These are phyloP conservation scores for Poliocrania exsul DNA, from an alignment of 2,797 vertebrate species.

Conservation along the genomic window DNA sequence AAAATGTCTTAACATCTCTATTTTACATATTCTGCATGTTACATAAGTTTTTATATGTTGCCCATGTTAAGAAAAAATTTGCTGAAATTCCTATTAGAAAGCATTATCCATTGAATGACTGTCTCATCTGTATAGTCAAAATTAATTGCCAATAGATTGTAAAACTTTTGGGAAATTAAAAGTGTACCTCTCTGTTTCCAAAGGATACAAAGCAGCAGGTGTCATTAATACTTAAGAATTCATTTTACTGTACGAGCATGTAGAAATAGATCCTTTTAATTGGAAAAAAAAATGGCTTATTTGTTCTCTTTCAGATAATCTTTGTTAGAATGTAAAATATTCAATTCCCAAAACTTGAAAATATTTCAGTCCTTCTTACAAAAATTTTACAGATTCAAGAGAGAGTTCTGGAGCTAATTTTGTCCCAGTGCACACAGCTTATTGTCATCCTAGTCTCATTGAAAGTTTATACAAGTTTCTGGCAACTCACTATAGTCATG, in stretches of 20 bases:
- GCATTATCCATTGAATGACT: neutral
- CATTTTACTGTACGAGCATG: neutral
- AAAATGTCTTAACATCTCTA: neutral
- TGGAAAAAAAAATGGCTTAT: neutral
- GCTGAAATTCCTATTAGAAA: neutral
- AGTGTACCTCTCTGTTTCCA: neutral
- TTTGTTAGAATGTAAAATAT: neutral
- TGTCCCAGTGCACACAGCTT: neutral
- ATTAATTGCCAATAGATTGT: neutral
- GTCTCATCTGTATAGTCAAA: neutral
- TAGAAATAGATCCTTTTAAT: neutral
- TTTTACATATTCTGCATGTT: neutral
- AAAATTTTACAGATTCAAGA: neutral
- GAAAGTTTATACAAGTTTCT: neutral
- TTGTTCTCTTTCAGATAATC: neutral
- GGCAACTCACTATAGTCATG: neutral
- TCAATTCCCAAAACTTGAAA: neutral
- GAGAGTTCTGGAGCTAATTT: neutral
- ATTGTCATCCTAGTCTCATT: neutral
- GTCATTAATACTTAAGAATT: neutral
- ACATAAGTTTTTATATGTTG: neutral
- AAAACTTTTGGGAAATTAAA: neutral
- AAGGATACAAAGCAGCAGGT: neutral
- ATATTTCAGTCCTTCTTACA: neutral
- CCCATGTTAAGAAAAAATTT: neutral